Conservation (phyloP, 2,797 vertebrate species). For the Arctocebus calabarensis region DNA sequence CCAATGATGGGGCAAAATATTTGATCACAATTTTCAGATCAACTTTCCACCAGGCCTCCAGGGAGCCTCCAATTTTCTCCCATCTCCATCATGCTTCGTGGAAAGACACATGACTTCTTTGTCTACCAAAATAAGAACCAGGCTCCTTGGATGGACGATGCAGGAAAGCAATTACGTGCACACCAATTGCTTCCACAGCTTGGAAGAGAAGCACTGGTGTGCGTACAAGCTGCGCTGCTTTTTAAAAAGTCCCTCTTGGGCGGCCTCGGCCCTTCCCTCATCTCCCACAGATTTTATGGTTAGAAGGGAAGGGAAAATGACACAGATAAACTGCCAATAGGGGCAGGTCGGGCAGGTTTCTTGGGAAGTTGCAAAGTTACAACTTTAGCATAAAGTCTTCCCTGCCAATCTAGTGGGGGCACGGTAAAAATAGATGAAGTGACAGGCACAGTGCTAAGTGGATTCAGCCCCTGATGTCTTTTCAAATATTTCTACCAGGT, state of each 20-base stretch:
- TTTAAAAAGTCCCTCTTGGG: background rate
- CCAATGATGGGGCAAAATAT: background rate
- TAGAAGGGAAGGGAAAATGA: background rate
- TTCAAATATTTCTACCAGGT: constrained; percentile 68
- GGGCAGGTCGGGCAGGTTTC: background rate
- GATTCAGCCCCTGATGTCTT: constrained; percentile 30
- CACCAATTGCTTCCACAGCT: background rate
- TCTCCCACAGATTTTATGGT: background rate
- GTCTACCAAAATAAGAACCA: constrained; percentile 64
- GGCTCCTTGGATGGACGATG: background rate
- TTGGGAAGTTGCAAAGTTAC: background rate
- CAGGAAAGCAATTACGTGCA: background rate
- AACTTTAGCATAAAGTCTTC: background rate
- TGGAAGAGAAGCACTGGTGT: background rate
- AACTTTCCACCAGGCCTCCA: constrained; percentile 13
- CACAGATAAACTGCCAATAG: background rate
- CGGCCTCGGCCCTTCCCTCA: too few relatives aligned
- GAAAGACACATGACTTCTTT: constrained; percentile 57
- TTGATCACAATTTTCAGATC: constrained; percentile 68
- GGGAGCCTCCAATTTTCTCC: constrained; percentile 57
- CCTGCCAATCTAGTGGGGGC: background rate
- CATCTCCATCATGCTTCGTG: constrained; percentile 18
- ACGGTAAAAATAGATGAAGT: constrained; percentile 36
- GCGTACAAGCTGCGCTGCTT: background rate
- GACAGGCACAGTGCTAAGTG: background rate